Evolutionary conservation across 2,113 vertebrate genomes (phyloP).

Genomic region (Apus apus): DNA sequence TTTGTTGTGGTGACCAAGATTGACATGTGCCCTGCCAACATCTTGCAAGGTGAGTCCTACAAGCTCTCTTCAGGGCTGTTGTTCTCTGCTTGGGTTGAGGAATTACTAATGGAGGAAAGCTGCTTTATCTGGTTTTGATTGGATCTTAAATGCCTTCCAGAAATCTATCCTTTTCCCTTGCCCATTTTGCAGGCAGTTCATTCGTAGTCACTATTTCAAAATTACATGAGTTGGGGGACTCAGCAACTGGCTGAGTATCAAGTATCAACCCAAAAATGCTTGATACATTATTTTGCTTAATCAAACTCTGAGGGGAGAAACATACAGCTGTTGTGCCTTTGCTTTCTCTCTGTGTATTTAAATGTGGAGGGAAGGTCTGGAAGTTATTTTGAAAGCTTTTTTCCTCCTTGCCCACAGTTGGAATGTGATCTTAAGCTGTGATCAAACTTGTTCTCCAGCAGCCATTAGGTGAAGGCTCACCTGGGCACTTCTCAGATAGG

Average conservation of each 20-base stretch:
- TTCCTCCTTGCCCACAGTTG: neutral
- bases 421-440: neutral
- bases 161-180: neutral
- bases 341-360: neutral
- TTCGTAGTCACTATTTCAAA: neutral
- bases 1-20: slow-evolving; percentile 99
- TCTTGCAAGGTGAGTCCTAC: slow-evolving; percentile 90
- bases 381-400: neutral
- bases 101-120: neutral
- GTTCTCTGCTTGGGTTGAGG: neutral
- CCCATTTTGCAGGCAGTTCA: neutral
- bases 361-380: neutral
- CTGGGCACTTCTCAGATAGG: neutral
- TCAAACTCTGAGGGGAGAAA: neutral
- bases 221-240: neutral
- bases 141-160: neutral
- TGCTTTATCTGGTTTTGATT: neutral
- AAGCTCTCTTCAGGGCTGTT: neutral
- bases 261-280: neutral
- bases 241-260: too few species aligned
- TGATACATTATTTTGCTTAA: neutral
- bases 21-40: slow-evolving; percentile 98
- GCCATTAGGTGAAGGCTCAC: neutral
- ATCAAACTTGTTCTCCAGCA: neutral
- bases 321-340: neutral